These are phyloP conservation scores for Vombatus ursinus DNA, from an alignment of 2,113 vertebrate genomes.

Conservation along the genomic window DNA sequence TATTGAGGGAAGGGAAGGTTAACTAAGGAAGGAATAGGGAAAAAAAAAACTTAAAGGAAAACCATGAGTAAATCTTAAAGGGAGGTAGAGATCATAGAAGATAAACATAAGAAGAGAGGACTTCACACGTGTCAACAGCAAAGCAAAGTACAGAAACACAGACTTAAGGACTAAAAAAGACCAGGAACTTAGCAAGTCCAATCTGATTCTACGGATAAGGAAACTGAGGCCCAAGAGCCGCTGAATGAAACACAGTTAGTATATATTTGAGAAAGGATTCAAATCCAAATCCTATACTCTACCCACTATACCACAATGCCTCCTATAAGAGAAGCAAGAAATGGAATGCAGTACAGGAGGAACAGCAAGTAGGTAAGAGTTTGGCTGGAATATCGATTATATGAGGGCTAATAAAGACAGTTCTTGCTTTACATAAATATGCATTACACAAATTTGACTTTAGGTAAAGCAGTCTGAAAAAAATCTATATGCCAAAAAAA, in stretches of 20 bases:
- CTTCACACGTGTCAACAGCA: background rate
- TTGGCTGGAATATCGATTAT: background rate
- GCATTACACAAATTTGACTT: background rate
- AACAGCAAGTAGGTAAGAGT: background rate
- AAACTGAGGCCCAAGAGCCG: background rate
- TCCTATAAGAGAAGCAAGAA: background rate
- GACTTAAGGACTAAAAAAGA: background rate
- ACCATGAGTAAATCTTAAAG: background rate
- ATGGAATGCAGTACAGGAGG: background rate
- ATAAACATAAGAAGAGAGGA: background rate
- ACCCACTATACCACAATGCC: background rate
- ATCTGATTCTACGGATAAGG: background rate
- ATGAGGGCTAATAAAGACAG: background rate
- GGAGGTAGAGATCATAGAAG: background rate
- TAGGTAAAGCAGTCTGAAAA: background rate
- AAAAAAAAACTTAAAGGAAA: background rate
- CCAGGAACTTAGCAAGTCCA: background rate
- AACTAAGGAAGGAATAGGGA: background rate
- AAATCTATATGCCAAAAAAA: background rate
- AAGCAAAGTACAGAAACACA: background rate
- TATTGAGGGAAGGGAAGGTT: background rate
- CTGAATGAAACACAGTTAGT: background rate
- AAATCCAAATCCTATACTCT: background rate
- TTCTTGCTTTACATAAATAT: background rate
- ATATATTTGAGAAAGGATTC: background rate